These are phyloP conservation scores for Leptogaster cylindrica DNA, from an alignment of 2,888 invertebrate genomes.

Conservation along the genomic window DNA sequence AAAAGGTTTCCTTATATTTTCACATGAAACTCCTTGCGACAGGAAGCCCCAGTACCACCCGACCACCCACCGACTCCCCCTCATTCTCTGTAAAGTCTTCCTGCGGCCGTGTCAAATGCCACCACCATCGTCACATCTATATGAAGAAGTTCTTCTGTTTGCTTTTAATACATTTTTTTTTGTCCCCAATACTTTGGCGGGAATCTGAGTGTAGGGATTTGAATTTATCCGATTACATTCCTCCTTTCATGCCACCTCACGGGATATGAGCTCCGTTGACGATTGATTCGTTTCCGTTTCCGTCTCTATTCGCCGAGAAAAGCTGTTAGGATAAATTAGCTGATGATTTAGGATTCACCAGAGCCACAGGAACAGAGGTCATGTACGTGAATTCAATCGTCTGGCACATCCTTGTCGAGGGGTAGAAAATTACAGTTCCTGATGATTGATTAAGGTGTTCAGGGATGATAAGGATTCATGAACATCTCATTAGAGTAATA, in stretches of 20 bases:
- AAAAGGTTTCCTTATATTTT: not conserved
- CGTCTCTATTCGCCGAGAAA: conserved; percentile 8
- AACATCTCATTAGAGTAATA: conserved; percentile 33
- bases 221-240: conserved; percentile 12
- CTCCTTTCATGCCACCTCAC: not conserved
- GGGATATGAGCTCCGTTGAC: not conserved
- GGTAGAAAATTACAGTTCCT: conserved; percentile 11
- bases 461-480: conserved; percentile 9
- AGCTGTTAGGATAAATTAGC: not conserved
- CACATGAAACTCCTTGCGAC: not conserved
- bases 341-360: not conserved
- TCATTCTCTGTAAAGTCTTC: too few relatives aligned
- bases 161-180: too few relatives aligned
- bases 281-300: conserved; percentile 31
- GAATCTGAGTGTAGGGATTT: conserved; percentile 18
- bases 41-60: not conserved
- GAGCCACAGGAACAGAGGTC: not conserved
- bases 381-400: not conserved
- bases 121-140: too few relatives aligned
- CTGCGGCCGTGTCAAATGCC: not conserved
- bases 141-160: too few relatives aligned
- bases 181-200: not conserved
- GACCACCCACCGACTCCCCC: too few relatives aligned
- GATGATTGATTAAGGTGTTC: conserved; percentile 29
- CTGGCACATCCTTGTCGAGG: not conserved